phyloP scores from a whole-genome alignment of 2,888 invertebrate species.

The Adineta ricciae region DNA sequence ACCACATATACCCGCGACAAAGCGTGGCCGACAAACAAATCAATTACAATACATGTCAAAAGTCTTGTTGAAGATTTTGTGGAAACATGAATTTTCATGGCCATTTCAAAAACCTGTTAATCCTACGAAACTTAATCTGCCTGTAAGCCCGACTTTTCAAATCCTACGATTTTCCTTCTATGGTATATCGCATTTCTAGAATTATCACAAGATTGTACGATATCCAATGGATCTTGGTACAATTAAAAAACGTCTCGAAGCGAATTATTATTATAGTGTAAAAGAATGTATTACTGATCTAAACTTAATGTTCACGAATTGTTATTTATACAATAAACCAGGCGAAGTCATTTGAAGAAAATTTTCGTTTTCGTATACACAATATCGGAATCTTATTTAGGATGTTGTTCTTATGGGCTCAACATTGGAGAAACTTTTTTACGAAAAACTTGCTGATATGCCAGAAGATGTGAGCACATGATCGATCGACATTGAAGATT shows the following conservation, averaged over 20 bases:
- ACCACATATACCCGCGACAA: not conserved
- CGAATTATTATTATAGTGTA: constrained; percentile 84
- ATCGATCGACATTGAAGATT: not conserved
- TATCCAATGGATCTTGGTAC: constrained; percentile 95
- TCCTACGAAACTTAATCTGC: constrained; percentile 82
- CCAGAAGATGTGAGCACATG: constrained; percentile 69
- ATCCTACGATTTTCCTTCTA: no score
- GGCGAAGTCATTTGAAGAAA: constrained; percentile 55
- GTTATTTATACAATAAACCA: constrained; percentile 92
- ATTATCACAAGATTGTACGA: constrained; percentile 92
- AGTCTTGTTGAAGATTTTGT: constrained; percentile 58
- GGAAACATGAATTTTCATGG: constrained; percentile 98
- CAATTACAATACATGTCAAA: constrained; percentile 32
- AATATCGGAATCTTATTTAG: constrained; percentile 35
- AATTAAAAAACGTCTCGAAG: constrained; percentile 84
- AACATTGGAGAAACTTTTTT: constrained; percentile 78
- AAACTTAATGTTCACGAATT: constrained; percentile 93
- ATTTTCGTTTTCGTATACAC: no score
- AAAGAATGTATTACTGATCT: constrained; percentile 90
- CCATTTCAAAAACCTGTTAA: constrained; percentile 97
- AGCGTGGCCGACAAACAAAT: constrained; percentile 29
- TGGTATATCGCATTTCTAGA: constrained; percentile 44
- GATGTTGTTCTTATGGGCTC: constrained; percentile 96
- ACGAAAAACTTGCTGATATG: constrained; percentile 81
- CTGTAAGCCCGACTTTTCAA: constrained; percentile 56